A percentile compares a stretch with the other conserved stretches of the same genome.
These are phyloP conservation scores for Betta splendens DNA, from an alignment of 2,797 vertebrate species.

Conservation along the genomic window DNA sequence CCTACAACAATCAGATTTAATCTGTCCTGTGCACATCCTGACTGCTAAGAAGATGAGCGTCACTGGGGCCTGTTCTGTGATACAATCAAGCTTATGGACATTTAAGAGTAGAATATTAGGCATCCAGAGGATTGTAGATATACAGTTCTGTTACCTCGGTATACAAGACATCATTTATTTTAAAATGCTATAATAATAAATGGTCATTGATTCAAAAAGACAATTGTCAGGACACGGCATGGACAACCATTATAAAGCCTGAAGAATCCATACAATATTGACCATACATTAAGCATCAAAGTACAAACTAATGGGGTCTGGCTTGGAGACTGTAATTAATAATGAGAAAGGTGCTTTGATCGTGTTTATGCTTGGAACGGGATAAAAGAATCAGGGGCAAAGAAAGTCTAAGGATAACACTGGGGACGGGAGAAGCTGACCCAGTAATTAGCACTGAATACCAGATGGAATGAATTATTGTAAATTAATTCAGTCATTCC, in stretches of 20 bases:
- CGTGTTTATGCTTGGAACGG: conserved; percentile 49
- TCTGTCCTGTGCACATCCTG: conserved; percentile 31
- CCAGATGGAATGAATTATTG: conserved; percentile 62
- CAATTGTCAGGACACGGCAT: conserved; percentile 2
- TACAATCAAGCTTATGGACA: conserved; percentile 23
- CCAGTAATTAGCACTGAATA: conserved; percentile 63
- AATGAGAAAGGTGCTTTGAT: conserved; percentile 59
- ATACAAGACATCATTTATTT: background rate
- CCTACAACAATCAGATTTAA: conserved; percentile 46
- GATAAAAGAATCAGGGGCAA: conserved; percentile 52
- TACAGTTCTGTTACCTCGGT: conserved; percentile 16
- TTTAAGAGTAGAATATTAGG: background rate
- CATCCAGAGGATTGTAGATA: background rate
- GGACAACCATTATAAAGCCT: conserved; percentile 29
- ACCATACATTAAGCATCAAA: conserved; percentile 53
- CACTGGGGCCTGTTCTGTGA: conserved; percentile 43
- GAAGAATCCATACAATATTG: conserved; percentile 41
- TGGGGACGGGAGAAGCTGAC: conserved; percentile 52
- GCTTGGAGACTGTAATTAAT: conserved; percentile 62
- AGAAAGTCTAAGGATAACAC: conserved; percentile 51
- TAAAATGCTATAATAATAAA: background rate
- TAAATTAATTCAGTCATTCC: conserved; percentile 67
- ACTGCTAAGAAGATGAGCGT: conserved; percentile 46
- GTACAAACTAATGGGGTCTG: conserved; percentile 26
- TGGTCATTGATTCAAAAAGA: background rate